Percentiles rank a stretch among this genome's conserved stretches.
These are phyloP conservation scores for Epinephelus lanceolatus DNA, from an alignment of 2,113 vertebrate genomes.

Conservation along the genomic window DNA sequence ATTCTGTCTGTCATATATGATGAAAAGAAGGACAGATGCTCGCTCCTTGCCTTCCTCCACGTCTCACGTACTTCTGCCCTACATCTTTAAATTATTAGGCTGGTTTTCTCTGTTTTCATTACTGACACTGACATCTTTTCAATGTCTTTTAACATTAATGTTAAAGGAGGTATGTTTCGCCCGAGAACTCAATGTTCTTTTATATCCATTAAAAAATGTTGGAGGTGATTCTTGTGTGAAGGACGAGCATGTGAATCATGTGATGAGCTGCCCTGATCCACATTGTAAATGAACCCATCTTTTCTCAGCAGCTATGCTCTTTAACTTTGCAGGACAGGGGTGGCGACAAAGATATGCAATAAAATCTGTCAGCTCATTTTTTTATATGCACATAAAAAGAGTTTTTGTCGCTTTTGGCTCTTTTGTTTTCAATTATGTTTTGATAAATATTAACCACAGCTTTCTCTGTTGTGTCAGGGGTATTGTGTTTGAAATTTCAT, in stretches of 20 bases:
- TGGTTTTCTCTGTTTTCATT: slow-evolving; percentile 2
- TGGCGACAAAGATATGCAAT: slow-evolving; percentile 28
- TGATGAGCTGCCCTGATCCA: background rate
- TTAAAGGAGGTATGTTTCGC: background rate
- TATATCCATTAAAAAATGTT: slow-evolving; percentile 1
- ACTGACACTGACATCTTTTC: slow-evolving; percentile 1
- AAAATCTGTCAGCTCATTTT: slow-evolving; percentile 27
- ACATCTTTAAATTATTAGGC: slow-evolving; percentile 30
- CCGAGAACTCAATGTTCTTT: slow-evolving; percentile 1
- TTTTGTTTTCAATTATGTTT: slow-evolving; percentile 53
- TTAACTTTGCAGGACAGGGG: slow-evolving; percentile 13
- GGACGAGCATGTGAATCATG: slow-evolving; percentile 1
- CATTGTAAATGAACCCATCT: slow-evolving; percentile 9
- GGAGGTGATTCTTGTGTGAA: background rate
- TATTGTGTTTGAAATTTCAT: slow-evolving; percentile 64
- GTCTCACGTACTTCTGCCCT: slow-evolving; percentile 9
- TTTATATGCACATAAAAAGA: slow-evolving; percentile 36
- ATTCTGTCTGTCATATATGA: background rate
- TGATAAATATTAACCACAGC: slow-evolving; percentile 50
- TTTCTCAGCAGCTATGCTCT: background rate
- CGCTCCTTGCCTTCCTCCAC: background rate
- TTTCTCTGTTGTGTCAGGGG: slow-evolving; percentile 45
- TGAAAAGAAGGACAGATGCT: slow-evolving; percentile 6
- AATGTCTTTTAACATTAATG: background rate
- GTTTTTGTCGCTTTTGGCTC: slow-evolving; percentile 24